Percentiles rank a stretch among this genome's conserved stretches.
Conservation (phyloP, 2,888 invertebrate species). For the Chrysolina oricalcia region DNA sequence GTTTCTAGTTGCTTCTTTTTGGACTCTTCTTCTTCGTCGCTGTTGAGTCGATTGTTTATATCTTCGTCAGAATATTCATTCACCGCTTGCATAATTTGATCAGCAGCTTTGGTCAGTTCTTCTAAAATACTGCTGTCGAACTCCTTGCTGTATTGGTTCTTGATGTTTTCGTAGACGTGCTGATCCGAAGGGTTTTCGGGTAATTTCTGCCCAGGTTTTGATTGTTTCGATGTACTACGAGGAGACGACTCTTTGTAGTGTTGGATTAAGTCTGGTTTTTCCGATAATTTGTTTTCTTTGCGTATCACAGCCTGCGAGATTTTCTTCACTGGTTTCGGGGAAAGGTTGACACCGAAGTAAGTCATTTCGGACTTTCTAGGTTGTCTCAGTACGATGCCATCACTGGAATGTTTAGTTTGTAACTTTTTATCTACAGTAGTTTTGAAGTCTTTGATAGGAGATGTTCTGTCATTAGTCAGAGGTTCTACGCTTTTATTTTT, state of each 20-base stretch:
- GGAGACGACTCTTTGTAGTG: constrained; percentile 56
- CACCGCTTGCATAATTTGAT: constrained; percentile 76
- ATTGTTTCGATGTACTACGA: constrained; percentile 26
- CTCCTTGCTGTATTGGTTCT: constrained; percentile 55
- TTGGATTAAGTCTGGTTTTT: constrained; percentile 67
- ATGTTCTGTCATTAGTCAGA: constrained; percentile 28
- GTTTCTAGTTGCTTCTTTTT: constrained; percentile 66
- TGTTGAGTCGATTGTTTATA: constrained; percentile 62
- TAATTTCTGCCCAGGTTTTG: constrained; percentile 47
- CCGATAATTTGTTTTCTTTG: constrained; percentile 57
- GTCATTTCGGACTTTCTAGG: constrained; percentile 70
- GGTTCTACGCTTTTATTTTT: constrained; percentile 44
- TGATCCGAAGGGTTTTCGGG: constrained; percentile 45
- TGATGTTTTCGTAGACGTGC: constrained; percentile 69
- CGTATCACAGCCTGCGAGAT: constrained; percentile 59
- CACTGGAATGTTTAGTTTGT: constrained; percentile 54
- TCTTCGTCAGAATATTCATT: constrained; percentile 74
- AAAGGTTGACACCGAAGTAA: constrained; percentile 67
- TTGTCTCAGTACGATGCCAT: constrained; percentile 65
- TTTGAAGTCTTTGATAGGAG: constrained; percentile 52
- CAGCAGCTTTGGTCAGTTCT: constrained; percentile 76
- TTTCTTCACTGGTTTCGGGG: constrained; percentile 60
- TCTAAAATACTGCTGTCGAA: constrained; percentile 72
- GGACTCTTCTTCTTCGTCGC: constrained; percentile 66
- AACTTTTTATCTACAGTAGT: constrained; percentile 41